A percentile compares a stretch with the other conserved stretches of the same genome.
Evolutionary conservation across 64 coral and sea anemone species (phyloP).

Genomic region (Platygyra sinensis): DNA sequence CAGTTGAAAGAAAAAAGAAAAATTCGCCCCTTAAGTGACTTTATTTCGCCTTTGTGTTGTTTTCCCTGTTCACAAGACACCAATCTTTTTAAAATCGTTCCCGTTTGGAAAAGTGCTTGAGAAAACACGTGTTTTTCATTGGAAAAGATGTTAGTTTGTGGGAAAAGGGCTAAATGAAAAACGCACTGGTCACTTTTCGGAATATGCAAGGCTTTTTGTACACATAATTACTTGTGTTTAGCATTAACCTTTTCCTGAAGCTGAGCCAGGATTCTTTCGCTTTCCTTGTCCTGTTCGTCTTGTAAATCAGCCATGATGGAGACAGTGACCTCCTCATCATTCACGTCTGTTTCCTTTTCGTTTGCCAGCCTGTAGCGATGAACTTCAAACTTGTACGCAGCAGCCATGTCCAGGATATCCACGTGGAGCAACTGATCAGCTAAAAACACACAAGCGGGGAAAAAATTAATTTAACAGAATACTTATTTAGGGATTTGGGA

Average conservation of each 20-base stretch:
- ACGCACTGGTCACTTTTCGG: neutral
- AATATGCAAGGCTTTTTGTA: neutral
- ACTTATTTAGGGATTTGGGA: too few species aligned
- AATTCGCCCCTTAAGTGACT: too few species aligned
- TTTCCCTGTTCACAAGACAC: too few species aligned
- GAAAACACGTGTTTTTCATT: too few species aligned
- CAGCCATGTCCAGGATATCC: conserved; percentile 92
- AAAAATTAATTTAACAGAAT: neutral
- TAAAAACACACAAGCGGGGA: neutral
- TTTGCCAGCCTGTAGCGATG: conserved; percentile 53
- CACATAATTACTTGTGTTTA: neutral
- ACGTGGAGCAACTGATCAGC: conserved; percentile 88
- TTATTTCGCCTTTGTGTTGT: too few species aligned
- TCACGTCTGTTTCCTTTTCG: conserved; percentile 51
- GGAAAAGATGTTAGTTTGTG: too few species aligned
- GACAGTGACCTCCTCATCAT: conserved; percentile 66
- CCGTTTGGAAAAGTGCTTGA: too few species aligned
- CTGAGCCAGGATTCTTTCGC: conserved; percentile 68
- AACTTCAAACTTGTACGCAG: conserved; percentile 85
- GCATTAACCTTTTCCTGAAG: conserved; percentile 83
- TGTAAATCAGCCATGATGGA: conserved; percentile 87
- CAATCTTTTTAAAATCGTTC: too few species aligned
- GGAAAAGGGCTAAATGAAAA: too few species aligned
- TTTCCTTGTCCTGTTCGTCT: conserved; percentile 78
- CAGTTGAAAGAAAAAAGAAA: too few species aligned